These are phyloP conservation scores for Berghia stephanieae DNA, from an alignment of 1,140 invertebrate genomes.

Conservation along the genomic window DNA sequence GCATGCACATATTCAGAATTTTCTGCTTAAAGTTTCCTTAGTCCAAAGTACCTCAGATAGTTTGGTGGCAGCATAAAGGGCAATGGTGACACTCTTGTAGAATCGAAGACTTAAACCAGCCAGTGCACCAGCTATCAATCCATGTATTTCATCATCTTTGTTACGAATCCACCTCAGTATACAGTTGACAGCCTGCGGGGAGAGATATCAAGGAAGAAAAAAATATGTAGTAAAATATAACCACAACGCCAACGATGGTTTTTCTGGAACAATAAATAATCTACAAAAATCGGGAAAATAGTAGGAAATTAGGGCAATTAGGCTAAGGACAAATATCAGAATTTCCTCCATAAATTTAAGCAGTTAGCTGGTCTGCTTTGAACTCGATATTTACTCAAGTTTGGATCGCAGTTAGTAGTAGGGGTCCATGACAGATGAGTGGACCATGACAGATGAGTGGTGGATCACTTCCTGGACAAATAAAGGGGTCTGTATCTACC, in stretches of 20 bases:
- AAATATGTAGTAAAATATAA: neutral
- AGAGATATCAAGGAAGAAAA: neutral
- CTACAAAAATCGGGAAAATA: neutral
- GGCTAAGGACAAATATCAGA: conserved; percentile 8
- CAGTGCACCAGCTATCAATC: conserved; percentile 57
- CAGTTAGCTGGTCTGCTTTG: no score
- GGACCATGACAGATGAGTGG: no score
- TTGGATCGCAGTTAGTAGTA: no score
- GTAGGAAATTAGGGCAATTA: neutral
- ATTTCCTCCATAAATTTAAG: neutral
- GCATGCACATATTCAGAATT: no score
- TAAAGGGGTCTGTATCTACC: no score
- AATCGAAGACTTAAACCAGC: conserved; percentile 63
- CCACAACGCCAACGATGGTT: neutral
- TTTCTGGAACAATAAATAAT: neutral
- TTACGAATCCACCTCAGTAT: conserved; percentile 55
- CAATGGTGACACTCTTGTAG: conserved; percentile 61
- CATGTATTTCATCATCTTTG: conserved; percentile 53
- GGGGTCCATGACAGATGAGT: no score
- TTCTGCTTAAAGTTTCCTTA: no score
- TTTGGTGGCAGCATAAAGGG: conserved; percentile 60
- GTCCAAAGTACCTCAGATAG: conserved; percentile 62
- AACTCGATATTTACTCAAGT: no score
- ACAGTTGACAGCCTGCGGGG: conserved; percentile 57
- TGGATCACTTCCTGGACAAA: no score